Base-by-base conservation (phyloP, 2,797 vertebrate species). In the Percopsis omiscomaycus region DNA sequence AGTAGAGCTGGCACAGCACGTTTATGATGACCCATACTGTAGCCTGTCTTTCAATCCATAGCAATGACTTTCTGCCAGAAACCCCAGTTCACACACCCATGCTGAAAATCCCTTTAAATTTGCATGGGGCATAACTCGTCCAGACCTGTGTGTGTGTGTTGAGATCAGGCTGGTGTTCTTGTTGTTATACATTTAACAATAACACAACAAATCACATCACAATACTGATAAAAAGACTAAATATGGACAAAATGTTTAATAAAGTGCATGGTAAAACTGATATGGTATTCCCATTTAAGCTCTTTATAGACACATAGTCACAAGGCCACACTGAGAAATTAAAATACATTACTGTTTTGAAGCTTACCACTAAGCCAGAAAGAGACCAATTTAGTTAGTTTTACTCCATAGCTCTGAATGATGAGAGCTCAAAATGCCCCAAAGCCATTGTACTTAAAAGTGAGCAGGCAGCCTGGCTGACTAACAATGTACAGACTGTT, bases 361-460 rank as follows among this genome's bases (percentile, higher is more conserved):
- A 1, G 22, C 22, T 10, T 2, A 4, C 32, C 37, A 58, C 16
- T 50, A 56, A 69, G 70, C 63, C 71, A 49, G 44, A 45, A 64
- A 53, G 57, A 73, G 63, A 69, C 67, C 81, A 83, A 86, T 82
- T 66, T 32, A 4, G 8, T 64, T 64, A 62, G 77, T 66, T 67
- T 59, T 53, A 49, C 49, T 37, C 59, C 14, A 27, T 14, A 28
- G 37, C 75, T 74, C 55, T 81, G 63, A 8, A 51, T 47, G 78
- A 77, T 72, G 75, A 76, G 63, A 76, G 66, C 61, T 69, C 46
- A 72, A 11, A 67, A 64, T 69, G 65, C 76, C 73, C 57, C 27
- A 54, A 29, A 86, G 83, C 75, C 77, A 83, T 82, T 53, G 78
- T 78, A 84, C 86, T 72, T 42, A 69, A 63, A 50, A 81, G 50